Evolutionary conservation across 1,140 invertebrate genomes (phyloP), one percentile per base, ranked within the genome.

Genomic region (Nixonia krombeini): DNA sequence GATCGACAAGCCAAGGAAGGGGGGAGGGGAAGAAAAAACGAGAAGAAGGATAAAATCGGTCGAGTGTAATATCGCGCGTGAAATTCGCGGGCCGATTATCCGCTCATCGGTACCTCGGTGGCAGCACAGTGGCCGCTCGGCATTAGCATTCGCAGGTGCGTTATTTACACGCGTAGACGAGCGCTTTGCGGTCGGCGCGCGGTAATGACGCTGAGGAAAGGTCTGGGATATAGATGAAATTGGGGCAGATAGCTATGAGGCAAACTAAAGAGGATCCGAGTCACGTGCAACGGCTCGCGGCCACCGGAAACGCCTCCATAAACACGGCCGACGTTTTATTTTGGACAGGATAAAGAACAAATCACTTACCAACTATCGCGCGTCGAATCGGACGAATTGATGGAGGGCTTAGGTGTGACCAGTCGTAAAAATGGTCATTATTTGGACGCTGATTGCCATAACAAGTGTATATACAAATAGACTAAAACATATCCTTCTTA

Each of bases 141-240:
- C 70, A 74, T 71, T 73, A 73, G 62, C 52, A 74, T 71, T 57
- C 68, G 68, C 72, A 57, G 72, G 65, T 76, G 72, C 74, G 64
- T 78, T 81, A 81, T 81, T 81, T 80, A 80, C 78, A 80, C 75
- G 78, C 67, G 74, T 71, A 70, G 71, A 76, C 38, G 65, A 52
- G 63, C 38, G 45, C 42, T 61, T 67, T 79, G 74, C 74, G 75
- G 76, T 78, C 57, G 53, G 29, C 35, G 35, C 45, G 25, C 23
- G 28, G 25, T 59, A 66, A 66, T 66, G 44, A 66, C 55, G 45
- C 40, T 26, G 55, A 50, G 15, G 38, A 53, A 35, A 53, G 51
- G 37, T 49, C 50, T 52, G 67, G 63, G 57, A 72, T 76, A n/a
- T n/a, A 71, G 71, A 78, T 79, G 71, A 75, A 80, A 81, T 80